Percentiles rank a stretch among this genome's conserved stretches.
Conservation (phyloP, 2,113 vertebrate genomes). For the Osmerus eperlanus region DNA sequence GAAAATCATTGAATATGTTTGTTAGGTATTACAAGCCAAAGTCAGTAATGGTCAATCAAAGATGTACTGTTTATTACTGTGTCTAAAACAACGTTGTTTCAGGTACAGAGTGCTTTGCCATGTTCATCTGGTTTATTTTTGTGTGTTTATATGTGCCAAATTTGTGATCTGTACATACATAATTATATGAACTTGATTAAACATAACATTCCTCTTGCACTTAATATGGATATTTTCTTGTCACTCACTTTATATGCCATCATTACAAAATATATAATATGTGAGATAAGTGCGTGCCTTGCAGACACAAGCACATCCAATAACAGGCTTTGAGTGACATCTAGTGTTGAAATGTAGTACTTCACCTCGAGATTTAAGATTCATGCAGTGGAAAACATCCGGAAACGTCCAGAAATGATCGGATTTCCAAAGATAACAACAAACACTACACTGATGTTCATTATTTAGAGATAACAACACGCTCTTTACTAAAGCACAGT, state of each 20-base stretch:
- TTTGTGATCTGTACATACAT: not conserved
- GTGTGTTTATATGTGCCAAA: not conserved
- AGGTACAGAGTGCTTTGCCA: not conserved
- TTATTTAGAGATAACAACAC: no score
- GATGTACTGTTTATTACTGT: not conserved
- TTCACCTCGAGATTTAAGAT: not conserved
- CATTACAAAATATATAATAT: not conserved
- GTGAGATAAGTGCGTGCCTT: no score
- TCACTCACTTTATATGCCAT: not conserved
- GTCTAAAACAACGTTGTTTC: not conserved
- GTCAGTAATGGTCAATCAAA: not conserved
- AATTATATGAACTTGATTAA: not conserved
- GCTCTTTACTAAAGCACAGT: no score
- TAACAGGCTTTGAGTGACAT: not conserved
- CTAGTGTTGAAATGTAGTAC: not conserved
- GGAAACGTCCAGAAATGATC: not conserved
- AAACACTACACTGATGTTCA: no score
- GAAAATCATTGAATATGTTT: conserved; percentile 11
- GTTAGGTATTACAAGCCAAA: not conserved
- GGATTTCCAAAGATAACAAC: not conserved
- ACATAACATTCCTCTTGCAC: not conserved
- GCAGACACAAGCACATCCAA: not conserved
- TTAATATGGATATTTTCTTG: not conserved
- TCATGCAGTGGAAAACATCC: not conserved
- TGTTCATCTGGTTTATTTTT: not conserved